phyloP scores from a whole-genome alignment of 2,113 vertebrate genomes.

The Rafetus swinhoei region DNA sequence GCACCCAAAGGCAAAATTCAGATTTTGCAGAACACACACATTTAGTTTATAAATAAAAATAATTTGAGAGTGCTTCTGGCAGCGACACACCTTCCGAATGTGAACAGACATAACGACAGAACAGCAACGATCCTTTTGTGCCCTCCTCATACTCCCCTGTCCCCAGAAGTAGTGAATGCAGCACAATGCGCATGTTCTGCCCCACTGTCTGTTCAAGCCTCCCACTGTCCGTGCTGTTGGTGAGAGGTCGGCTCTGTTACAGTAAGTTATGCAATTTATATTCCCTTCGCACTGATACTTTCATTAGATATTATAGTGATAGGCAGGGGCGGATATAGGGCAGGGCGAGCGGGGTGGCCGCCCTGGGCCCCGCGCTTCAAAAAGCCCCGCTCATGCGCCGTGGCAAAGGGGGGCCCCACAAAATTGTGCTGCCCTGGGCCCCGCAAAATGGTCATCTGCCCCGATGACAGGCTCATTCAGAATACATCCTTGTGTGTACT shows the following conservation, averaged over 20 bases:
- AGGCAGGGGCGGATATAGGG: no score
- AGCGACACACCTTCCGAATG: not conserved
- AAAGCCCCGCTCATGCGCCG: no score
- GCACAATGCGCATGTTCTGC: not conserved
- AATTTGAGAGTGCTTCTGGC: not conserved
- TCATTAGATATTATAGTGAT: not conserved
- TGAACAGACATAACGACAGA: not conserved
- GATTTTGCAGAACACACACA: not conserved
- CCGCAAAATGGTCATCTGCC: no score
- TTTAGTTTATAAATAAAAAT: not conserved
- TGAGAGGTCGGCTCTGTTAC: not conserved
- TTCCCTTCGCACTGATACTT: not conserved
- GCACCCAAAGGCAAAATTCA: not conserved
- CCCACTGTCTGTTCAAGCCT: not conserved
- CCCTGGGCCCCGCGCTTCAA: no score
- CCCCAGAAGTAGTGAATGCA: not conserved
- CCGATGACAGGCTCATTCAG: not conserved
- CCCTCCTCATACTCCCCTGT: not conserved
- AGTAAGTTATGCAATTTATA: not conserved
- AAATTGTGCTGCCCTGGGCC: no score
- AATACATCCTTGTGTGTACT: not conserved
- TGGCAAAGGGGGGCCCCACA: no score
- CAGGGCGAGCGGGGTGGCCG: no score
- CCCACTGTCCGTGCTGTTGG: not conserved
- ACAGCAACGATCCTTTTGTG: not conserved